phyloP scores from a whole-genome alignment of 2,797 vertebrate genomes.

The Gallirallus australis region DNA sequence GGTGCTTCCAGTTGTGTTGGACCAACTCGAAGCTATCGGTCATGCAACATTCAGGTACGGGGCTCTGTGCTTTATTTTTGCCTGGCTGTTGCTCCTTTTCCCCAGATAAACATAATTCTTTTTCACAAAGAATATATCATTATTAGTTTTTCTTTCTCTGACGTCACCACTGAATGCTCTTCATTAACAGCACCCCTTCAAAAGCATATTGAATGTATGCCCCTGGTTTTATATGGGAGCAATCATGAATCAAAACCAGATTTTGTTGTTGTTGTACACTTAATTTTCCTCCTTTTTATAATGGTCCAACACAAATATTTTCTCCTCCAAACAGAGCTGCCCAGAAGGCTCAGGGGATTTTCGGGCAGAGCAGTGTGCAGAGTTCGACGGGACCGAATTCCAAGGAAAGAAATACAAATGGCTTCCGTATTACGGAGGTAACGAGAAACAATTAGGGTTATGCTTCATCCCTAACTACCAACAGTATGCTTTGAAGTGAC shows the following conservation, averaged over 20 bases:
- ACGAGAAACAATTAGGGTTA: neutral
- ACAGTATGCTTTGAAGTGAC: neutral
- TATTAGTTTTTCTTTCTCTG: neutral
- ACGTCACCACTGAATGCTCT: neutral
- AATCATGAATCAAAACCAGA: neutral
- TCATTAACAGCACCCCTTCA: neutral
- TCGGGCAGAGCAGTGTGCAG: constrained; percentile 92
- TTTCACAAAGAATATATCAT: neutral
- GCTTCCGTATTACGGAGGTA: constrained; percentile 95
- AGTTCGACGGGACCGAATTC: constrained; percentile 89
- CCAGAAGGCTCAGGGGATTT: constrained; percentile 89
- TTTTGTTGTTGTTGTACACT: neutral
- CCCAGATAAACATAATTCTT: neutral
- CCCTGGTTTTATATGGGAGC: neutral
- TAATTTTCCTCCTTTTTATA: neutral
- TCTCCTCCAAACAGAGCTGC: constrained; percentile 83
- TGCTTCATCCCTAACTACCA: neutral
- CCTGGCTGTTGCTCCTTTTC: neutral
- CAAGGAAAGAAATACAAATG: constrained; percentile 91
- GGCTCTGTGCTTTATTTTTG: neutral
- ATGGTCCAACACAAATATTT: neutral
- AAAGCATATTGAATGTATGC: neutral
- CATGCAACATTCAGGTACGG: constrained; percentile 91
- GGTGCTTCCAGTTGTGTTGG: constrained; percentile 90
- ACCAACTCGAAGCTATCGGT: constrained; percentile 85